phyloP scores from a whole-genome alignment of 2,113 vertebrate species.

The Cyphomyrus plagiostoma region DNA sequence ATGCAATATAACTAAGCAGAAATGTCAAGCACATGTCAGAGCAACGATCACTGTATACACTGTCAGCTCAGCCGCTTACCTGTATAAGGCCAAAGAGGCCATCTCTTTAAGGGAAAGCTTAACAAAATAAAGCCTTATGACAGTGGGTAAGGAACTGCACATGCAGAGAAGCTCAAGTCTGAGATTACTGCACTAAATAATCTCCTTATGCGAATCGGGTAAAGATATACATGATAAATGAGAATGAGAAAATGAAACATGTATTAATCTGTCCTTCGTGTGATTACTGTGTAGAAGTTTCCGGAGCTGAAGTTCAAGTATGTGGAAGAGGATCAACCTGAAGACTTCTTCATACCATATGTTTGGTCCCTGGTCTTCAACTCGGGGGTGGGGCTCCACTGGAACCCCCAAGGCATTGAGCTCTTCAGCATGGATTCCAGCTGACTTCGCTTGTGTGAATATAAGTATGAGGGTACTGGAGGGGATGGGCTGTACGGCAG shows the following conservation, averaged over 20 bases:
- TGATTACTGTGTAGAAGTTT: constrained; percentile 71
- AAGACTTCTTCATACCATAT: constrained; percentile 96
- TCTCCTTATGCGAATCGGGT: background rate
- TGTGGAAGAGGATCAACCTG: constrained; percentile 93
- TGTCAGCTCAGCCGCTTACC: background rate
- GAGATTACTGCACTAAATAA: background rate
- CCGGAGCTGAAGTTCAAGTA: constrained; percentile 97
- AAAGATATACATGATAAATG: background rate
- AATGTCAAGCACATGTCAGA: background rate
- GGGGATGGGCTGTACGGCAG: background rate
- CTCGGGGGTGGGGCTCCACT: constrained; percentile 82
- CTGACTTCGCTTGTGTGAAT: constrained; percentile 52
- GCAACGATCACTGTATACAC: background rate
- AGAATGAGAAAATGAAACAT: background rate
- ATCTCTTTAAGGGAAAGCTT: background rate
- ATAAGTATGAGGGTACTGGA: constrained; percentile 13
- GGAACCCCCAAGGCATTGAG: constrained; percentile 84
- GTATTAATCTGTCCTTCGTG: background rate
- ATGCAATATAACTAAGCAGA: background rate
- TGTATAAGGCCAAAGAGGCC: background rate
- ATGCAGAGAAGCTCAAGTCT: background rate
- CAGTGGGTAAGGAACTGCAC: background rate
- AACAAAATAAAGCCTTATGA: background rate
- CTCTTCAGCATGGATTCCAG: constrained; percentile 92
- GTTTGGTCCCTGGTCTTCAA: constrained; percentile 96